phyloP scores from a whole-genome alignment of 2,888 invertebrate genomes.

The Chouioia cunea region DNA sequence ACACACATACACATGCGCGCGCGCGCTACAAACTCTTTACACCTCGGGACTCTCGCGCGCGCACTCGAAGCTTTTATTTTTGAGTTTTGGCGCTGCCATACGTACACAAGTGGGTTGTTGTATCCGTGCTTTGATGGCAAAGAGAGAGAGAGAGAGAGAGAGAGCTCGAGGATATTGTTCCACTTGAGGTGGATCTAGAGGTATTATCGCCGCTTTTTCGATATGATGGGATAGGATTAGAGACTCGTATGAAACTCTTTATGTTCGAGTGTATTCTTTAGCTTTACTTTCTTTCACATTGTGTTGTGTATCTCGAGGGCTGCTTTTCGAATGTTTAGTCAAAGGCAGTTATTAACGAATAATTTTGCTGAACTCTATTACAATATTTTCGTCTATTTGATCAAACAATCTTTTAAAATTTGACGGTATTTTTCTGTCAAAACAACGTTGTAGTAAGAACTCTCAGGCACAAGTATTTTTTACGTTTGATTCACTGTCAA shows the following conservation, averaged over 20 bases:
- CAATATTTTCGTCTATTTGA: background rate
- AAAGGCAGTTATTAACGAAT: too few species aligned
- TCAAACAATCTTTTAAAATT: background rate
- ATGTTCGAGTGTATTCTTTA: background rate
- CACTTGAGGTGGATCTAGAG: slow-evolving; percentile 3
- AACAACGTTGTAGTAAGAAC: too few species aligned
- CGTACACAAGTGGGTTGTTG: background rate
- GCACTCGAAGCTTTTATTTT: slow-evolving; percentile 1
- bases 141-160: background rate
- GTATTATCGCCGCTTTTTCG: slow-evolving; percentile 7
- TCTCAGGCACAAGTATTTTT: too few species aligned
- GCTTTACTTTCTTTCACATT: too few species aligned
- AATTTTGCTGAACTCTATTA: too few species aligned
- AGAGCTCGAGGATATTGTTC: slow-evolving; percentile 22
- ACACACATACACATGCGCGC: background rate
- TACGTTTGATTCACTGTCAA: too few species aligned
- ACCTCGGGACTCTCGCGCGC: slow-evolving; percentile 35
- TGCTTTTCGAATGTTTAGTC: too few species aligned
- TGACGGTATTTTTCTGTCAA: too few species aligned
- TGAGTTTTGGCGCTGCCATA: background rate
- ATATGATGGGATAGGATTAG: slow-evolving; percentile 26
- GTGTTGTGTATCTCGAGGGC: too few species aligned
- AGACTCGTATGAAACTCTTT: slow-evolving; percentile 11
- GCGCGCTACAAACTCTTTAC: slow-evolving; percentile 18
- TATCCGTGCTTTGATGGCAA: background rate